A percentile compares a stretch with the other conserved stretches of the same genome.
phyloP scores from a whole-genome alignment of 1,140 invertebrate genomes.

The Drosophila malerkotliana region DNA sequence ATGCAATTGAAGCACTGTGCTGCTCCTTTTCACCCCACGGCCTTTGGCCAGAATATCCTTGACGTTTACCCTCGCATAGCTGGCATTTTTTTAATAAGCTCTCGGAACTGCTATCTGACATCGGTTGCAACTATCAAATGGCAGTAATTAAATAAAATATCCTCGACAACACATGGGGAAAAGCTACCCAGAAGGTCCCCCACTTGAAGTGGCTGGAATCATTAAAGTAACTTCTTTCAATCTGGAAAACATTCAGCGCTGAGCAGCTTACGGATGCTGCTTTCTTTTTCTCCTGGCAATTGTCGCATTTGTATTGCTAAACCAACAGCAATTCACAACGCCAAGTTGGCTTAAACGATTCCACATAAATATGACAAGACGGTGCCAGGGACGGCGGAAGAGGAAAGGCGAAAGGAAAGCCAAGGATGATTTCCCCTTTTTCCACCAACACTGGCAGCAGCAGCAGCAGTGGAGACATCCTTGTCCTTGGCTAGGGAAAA shows the following conservation, averaged over 20 bases:
- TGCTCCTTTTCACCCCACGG: neutral
- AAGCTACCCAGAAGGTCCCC: neutral
- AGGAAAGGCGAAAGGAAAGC: neutral
- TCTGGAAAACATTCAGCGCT: conserved; percentile 34
- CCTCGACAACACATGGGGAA: conserved; percentile 38
- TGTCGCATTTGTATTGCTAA: conserved; percentile 65
- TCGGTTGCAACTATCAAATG: conserved; percentile 38
- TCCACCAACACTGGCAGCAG: neutral
- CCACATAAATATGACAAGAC: conserved; percentile 78
- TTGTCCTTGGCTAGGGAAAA: conserved; percentile 47
- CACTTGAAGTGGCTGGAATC: conserved; percentile 27
- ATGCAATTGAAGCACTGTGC: conserved; percentile 45
- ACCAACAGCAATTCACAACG: conserved; percentile 34
- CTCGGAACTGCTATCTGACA: neutral
- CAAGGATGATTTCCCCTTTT: conserved; percentile 42
- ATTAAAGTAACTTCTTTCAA: conserved; percentile 48
- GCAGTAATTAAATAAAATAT: conserved; percentile 72
- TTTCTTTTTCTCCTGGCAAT: conserved; percentile 35
- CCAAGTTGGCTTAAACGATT: conserved; percentile 68
- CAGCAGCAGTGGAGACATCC: conserved; percentile 40
- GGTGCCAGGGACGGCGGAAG: conserved; percentile 19
- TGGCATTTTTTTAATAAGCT: conserved; percentile 17
- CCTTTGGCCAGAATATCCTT: neutral
- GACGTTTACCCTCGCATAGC: conserved; percentile 7
- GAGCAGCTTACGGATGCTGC: conserved; percentile 13